phyloP scores from a whole-genome alignment of 1,140 invertebrate genomes.

The Metaphire vulgaris region DNA sequence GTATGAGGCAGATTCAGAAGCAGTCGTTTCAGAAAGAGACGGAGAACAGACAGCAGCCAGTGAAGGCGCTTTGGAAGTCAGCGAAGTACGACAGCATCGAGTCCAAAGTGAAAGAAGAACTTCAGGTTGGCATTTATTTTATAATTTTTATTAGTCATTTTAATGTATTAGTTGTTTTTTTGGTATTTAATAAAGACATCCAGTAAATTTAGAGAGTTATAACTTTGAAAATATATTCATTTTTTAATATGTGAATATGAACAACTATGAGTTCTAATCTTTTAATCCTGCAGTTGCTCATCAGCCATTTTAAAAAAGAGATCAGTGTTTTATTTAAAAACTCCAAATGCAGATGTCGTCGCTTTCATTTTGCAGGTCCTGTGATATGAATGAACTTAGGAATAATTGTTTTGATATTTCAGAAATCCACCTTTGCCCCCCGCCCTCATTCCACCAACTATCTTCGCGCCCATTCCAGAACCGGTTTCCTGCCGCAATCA shows the following conservation, averaged over 20 bases:
- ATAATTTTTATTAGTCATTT: not conserved
- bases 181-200: no score
- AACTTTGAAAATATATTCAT: no score
- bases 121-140: slow-evolving; percentile 27
- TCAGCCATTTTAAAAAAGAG: no score
- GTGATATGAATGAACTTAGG: no score
- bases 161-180: not conserved
- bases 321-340: no score
- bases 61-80: slow-evolving; percentile 52
- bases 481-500: slow-evolving; percentile 42
- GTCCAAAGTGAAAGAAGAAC: slow-evolving; percentile 45
- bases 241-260: no score
- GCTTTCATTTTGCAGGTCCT: no score
- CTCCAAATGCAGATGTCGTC: no score
- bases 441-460: slow-evolving; percentile 44
- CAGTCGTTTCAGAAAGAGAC: slow-evolving; percentile 39
- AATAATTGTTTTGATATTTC: slow-evolving; percentile 12
- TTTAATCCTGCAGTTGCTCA: no score
- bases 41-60: slow-evolving; percentile 41
- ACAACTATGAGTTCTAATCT: no score
- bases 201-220: no score
- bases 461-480: slow-evolving; percentile 48
- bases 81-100: slow-evolving; percentile 46
- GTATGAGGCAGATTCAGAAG: slow-evolving; percentile 49
- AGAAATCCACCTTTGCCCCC: slow-evolving; percentile 43